Evolutionary conservation across 2,113 vertebrate species (phyloP).

Genomic region (Chascanopsetta lugubris): DNA sequence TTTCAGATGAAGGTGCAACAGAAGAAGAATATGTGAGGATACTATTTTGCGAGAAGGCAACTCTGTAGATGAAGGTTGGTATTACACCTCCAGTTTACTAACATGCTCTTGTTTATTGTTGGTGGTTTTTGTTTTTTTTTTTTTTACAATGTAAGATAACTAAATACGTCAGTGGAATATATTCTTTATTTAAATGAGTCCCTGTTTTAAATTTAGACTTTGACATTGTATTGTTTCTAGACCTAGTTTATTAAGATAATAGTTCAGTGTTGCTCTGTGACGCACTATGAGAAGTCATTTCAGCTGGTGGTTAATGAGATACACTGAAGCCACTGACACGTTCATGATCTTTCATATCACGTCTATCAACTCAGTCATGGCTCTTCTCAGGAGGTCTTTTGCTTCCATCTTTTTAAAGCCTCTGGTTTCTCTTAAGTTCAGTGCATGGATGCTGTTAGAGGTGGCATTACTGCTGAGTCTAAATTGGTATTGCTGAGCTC

Average conservation of each 20-base stretch:
- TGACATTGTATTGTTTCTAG: no score
- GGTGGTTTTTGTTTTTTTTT: background rate
- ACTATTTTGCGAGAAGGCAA: slow-evolving; percentile 19
- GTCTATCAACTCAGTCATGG: slow-evolving; percentile 20
- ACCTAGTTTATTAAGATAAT: background rate
- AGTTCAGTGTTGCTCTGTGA: background rate
- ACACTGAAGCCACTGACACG: background rate
- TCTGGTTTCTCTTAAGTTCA: background rate
- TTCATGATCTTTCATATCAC: slow-evolving; percentile 18
- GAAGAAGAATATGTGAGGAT: slow-evolving; percentile 34
- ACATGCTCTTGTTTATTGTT: background rate
- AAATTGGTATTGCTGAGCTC: slow-evolving; percentile 69
- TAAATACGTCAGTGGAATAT: background rate
- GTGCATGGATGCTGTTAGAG: slow-evolving; percentile 19
- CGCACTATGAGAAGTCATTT: background rate
- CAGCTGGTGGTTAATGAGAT: background rate
- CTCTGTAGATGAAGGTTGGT: slow-evolving; percentile 59
- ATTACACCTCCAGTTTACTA: slow-evolving; percentile 7
- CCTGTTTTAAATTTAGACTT: background rate
- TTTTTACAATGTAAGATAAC: background rate
- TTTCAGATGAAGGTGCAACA: slow-evolving; percentile 22
- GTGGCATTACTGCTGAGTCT: slow-evolving; percentile 62
- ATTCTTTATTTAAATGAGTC: background rate
- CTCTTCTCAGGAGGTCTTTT: slow-evolving; percentile 13
- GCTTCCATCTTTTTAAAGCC: slow-evolving; percentile 32